phyloP scores from a whole-genome alignment of 2,797 vertebrate genomes.

The Trichosurus vulpecula region DNA sequence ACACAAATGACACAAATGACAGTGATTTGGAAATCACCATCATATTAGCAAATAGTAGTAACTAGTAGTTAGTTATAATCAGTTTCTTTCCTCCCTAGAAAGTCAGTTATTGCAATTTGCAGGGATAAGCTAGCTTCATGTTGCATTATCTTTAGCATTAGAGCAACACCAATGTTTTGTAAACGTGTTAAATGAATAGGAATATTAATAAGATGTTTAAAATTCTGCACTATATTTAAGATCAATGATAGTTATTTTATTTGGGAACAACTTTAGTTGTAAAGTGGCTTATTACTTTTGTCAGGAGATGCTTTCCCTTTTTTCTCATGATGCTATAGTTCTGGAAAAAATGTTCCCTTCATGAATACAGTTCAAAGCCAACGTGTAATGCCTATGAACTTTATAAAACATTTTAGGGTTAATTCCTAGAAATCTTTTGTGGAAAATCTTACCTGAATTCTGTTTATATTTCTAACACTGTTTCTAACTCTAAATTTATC shows the following conservation, averaged over 20 bases:
- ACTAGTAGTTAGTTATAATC: too few species aligned
- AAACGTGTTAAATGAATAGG: slow-evolving; percentile 3
- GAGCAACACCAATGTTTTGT: background rate
- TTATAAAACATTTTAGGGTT: background rate
- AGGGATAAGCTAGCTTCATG: background rate
- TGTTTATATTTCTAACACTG: too few species aligned
- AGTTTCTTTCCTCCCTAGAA: background rate
- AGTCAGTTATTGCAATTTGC: background rate
- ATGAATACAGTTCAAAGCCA: background rate
- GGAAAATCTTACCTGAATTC: background rate
- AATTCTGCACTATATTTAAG: slow-evolving; percentile 26
- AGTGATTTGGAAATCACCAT: too few species aligned
- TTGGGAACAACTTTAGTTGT: slow-evolving; percentile 31
- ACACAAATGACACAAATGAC: too few species aligned
- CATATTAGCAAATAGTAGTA: too few species aligned
- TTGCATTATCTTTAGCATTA: slow-evolving; percentile 10
- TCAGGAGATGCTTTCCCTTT: background rate
- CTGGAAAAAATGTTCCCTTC: background rate
- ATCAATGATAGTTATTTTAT: background rate
- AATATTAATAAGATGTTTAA: background rate
- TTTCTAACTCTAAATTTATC: too few species aligned
- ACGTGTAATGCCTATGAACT: background rate
- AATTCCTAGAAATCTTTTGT: background rate
- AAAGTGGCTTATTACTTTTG: slow-evolving; percentile 6
- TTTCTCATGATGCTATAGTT: slow-evolving; percentile 39